Percentiles rank a stretch among this genome's conserved stretches.
Evolutionary conservation across 2,888 invertebrate genomes (phyloP).

Genomic region (Eretmocerus hayati): DNA sequence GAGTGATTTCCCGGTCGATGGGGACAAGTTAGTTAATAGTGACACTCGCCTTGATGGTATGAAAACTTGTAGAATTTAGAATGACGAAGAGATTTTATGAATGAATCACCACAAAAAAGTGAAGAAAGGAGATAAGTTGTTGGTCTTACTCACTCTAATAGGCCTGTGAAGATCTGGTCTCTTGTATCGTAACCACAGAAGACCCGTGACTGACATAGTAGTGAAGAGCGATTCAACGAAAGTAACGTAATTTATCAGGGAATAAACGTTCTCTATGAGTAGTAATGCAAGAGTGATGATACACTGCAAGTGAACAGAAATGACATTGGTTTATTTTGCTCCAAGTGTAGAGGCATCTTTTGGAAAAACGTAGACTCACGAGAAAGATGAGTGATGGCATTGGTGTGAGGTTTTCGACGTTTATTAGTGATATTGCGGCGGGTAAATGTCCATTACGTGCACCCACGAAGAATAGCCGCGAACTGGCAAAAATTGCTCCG

Average conservation of each 20-base stretch:
- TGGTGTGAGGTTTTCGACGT: slow-evolving; percentile 73
- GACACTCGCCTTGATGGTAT: too few species aligned
- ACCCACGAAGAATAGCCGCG: slow-evolving; percentile 82
- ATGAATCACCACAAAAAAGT: neutral
- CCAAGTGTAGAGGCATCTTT: too few species aligned
- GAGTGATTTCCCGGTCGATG: too few species aligned
- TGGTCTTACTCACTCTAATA: slow-evolving; percentile 57
- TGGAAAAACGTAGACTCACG: too few species aligned
- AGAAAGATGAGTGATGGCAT: slow-evolving; percentile 81
- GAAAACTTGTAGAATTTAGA: too few species aligned
- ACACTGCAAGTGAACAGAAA: slow-evolving; percentile 58
- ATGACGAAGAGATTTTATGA: neutral
- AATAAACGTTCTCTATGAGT: slow-evolving; percentile 76
- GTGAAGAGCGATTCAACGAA: slow-evolving; percentile 88
- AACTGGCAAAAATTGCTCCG: slow-evolving; percentile 91
- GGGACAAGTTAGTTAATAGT: too few species aligned
- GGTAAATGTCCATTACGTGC: slow-evolving; percentile 84
- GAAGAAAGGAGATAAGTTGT: slow-evolving; percentile 5
- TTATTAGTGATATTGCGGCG: slow-evolving; percentile 77
- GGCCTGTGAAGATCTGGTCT: slow-evolving; percentile 71
- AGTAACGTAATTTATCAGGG: slow-evolving; percentile 83
- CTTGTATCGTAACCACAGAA: slow-evolving; percentile 76
- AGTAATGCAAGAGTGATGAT: slow-evolving; percentile 73
- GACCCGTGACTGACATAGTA: slow-evolving; percentile 73
- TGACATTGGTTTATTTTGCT: too few species aligned